Evolutionary conservation across 2,113 vertebrate genomes (phyloP).

Genomic region (Vulpes lagopus): DNA sequence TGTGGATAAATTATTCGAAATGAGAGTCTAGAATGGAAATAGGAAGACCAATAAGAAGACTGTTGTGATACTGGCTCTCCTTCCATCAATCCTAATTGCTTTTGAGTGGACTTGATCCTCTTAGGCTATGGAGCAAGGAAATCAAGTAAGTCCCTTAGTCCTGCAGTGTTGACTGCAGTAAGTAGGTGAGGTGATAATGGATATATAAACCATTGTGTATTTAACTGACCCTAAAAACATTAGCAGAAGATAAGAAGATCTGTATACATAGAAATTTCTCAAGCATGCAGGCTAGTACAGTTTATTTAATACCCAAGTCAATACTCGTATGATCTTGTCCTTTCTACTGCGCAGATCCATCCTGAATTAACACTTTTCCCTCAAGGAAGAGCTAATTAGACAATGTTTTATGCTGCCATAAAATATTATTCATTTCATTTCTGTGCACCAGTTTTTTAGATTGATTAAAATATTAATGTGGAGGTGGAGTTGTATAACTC

Average conservation of each 20-base stretch:
- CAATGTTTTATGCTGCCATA: not conserved
- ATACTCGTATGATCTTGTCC: not conserved
- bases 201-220: not conserved
- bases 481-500: not conserved
- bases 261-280: not conserved
- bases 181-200: not conserved
- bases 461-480: not conserved
- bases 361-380: not conserved
- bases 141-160: not conserved
- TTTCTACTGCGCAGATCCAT: not conserved
- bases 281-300: not conserved
- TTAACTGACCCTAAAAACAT: not conserved
- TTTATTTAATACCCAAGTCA: not conserved
- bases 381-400: not conserved
- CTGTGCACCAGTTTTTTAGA: not conserved
- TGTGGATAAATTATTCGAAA: not conserved
- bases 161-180: not conserved
- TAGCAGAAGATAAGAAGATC: not conserved
- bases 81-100: not conserved
- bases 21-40: not conserved
- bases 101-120: not conserved
- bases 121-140: not conserved
- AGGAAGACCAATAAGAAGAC: not conserved
- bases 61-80: not conserved
- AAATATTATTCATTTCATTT: constrained; percentile 18